Evolutionary conservation across 2,113 vertebrate species (phyloP).

Genomic region (Natator depressus): DNA sequence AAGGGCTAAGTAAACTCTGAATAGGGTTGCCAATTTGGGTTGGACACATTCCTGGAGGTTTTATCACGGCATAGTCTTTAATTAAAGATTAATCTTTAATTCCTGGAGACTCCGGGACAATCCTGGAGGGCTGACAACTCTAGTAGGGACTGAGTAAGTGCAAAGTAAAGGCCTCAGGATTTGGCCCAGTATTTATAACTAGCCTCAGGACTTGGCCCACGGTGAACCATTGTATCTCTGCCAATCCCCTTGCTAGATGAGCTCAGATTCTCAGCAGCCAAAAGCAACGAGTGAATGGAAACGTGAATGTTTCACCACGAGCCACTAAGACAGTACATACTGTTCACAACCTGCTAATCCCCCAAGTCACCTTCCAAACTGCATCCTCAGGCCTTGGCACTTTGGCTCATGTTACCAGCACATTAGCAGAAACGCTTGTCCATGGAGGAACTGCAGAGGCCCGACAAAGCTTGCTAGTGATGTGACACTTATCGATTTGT

Average conservation of each 20-base stretch:
- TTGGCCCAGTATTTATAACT: not conserved
- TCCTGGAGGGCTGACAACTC: not conserved
- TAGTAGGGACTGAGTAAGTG: not conserved
- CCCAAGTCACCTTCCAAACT: rapidly evolving
- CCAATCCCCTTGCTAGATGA: conserved; percentile 9
- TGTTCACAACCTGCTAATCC: not conserved
- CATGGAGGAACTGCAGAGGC: not conserved
- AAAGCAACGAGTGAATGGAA: not conserved
- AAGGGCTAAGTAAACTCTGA: not conserved
- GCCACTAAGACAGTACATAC: not conserved
- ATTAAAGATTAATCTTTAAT: not conserved
- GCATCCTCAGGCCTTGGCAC: not conserved
- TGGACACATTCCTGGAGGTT: not conserved
- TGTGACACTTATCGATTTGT: not conserved
- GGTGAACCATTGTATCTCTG: not conserved
- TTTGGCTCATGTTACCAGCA: not conserved
- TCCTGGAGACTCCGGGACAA: not conserved
- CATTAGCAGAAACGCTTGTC: not conserved
- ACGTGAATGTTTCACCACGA: not conserved
- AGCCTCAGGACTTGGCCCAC: rapidly evolving
- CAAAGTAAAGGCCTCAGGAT: not conserved
- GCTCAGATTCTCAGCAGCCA: not conserved
- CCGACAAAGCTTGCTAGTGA: rapidly evolving
- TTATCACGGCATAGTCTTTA: not conserved
- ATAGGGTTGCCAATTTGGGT: not conserved